phyloP scores from a whole-genome alignment of 2,113 vertebrate genomes.

The Cyprinus carpio region DNA sequence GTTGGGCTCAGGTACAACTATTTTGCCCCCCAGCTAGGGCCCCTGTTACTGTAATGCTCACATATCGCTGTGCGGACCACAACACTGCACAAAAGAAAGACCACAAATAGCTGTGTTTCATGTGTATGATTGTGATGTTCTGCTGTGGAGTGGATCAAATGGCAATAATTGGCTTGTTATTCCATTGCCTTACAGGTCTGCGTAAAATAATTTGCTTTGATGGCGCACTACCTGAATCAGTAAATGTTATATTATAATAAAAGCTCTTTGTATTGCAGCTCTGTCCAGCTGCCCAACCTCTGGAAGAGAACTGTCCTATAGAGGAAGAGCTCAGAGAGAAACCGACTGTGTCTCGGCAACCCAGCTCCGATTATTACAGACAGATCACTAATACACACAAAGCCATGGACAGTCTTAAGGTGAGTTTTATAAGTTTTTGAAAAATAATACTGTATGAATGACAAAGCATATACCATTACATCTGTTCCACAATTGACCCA shows the following conservation, averaged over 20 bases:
- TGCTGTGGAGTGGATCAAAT: background rate
- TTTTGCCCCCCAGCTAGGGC: conserved; percentile 14
- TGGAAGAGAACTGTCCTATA: conserved; percentile 47
- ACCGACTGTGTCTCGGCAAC: conserved; percentile 53
- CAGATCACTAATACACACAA: conserved; percentile 65
- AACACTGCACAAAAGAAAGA: conserved; percentile 8
- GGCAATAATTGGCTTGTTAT: background rate
- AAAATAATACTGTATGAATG: background rate
- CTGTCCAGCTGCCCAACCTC: conserved; percentile 51
- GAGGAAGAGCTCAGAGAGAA: conserved; percentile 62
- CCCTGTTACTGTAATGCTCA: conserved; percentile 2
- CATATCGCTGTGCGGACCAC: background rate
- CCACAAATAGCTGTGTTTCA: conserved; percentile 10
- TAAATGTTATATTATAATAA: background rate
- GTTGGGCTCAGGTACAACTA: conserved; percentile 26
- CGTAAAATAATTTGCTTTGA: background rate
- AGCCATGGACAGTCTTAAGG: conserved; percentile 76
- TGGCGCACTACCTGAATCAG: background rate
- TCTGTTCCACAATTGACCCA: background rate
- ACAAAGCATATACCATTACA: background rate
- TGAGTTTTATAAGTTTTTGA: conserved; percentile 38
- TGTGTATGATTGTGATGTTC: conserved; percentile 16
- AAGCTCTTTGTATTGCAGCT: conserved; percentile 42
- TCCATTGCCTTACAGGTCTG: conserved; percentile 13
- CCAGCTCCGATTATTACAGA: conserved; percentile 72